Conservation (phyloP, 92 coral and sea anemone species). For the Palythoa heliodiscus region DNA sequence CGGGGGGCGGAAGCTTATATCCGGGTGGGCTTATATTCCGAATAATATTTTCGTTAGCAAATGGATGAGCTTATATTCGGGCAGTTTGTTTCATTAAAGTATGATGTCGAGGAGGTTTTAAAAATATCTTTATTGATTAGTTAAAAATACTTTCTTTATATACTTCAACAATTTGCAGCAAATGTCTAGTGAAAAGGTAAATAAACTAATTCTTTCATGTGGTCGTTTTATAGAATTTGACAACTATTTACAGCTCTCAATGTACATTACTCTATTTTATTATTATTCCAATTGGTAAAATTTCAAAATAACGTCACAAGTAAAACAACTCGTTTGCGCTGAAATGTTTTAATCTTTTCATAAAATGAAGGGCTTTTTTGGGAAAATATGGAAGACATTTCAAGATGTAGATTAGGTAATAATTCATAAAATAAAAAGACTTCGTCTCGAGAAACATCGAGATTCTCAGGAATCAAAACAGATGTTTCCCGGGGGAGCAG, state of each 20-base stretch:
- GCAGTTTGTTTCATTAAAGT: neutral
- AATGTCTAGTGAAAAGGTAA: neutral
- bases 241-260: constrained; percentile 11
- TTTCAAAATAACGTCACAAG: neutral
- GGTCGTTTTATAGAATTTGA: neutral
- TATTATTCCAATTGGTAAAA: neutral
- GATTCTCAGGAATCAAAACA: too few relatives aligned
- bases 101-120: neutral
- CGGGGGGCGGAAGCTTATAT: too few relatives aligned
- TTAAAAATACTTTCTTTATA: constrained; percentile 15
- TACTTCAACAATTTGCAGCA: constrained; percentile 1
- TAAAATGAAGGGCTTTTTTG: too few relatives aligned
- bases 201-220: neutral
- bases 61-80: too few relatives aligned
- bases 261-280: neutral
- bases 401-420: too few relatives aligned
- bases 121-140: constrained; percentile 9
- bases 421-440: too few relatives aligned
- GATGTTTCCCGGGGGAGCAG: too few relatives aligned
- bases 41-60: too few relatives aligned
- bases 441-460: too few relatives aligned
- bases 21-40: too few relatives aligned
- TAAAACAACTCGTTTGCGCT: neutral
- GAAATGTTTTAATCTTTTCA: neutral
- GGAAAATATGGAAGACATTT: too few relatives aligned